Conservation (phyloP, 2,797 vertebrate species). For the Vespertilio murinus region DNA sequence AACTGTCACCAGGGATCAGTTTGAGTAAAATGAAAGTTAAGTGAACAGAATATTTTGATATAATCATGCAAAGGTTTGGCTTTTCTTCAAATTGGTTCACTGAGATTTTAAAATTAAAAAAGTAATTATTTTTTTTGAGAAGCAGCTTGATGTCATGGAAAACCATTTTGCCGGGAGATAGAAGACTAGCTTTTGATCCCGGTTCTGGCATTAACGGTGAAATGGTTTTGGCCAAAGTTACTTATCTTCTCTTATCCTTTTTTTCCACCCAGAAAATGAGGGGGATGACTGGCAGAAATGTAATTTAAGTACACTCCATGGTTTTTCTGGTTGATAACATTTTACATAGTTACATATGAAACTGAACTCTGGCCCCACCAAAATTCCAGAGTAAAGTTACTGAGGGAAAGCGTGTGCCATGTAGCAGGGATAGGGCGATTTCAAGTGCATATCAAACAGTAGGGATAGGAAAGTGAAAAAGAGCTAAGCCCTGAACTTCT, state of each 20-base stretch:
- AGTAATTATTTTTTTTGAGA: background rate
- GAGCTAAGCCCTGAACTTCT: background rate
- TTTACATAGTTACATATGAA: background rate
- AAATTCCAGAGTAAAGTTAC: background rate
- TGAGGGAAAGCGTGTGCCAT: background rate
- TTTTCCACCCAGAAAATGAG: background rate
- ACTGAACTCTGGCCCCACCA: background rate
- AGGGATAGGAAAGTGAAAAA: background rate
- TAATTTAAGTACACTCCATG: background rate
- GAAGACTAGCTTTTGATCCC: slow-evolving; percentile 2
- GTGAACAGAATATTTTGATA: background rate
- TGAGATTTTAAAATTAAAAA: background rate
- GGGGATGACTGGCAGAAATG: background rate
- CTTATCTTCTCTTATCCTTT: slow-evolving; percentile 12
- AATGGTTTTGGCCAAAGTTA: background rate
- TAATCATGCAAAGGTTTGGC: background rate
- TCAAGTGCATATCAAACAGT: background rate
- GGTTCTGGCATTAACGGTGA: background rate
- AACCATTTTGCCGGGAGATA: background rate
- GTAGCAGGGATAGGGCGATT: background rate
- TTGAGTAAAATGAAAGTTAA: background rate
- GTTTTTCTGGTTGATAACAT: background rate
- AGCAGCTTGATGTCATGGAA: background rate
- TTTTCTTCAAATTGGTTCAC: background rate
- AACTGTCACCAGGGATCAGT: background rate